phyloP scores from a whole-genome alignment of 2,888 invertebrate genomes.

The Catonia carolina region DNA sequence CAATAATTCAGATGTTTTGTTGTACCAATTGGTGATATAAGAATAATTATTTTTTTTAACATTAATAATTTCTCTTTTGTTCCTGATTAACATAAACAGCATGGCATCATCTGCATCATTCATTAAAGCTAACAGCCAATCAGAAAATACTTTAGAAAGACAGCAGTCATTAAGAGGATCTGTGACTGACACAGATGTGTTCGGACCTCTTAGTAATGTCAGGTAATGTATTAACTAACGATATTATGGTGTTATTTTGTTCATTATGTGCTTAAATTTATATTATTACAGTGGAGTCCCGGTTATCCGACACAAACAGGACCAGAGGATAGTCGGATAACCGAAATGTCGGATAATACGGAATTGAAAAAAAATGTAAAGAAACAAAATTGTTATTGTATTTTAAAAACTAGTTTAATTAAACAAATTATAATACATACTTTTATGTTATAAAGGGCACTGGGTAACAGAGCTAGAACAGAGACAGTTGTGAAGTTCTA shows the following conservation, averaged over 20 bases:
- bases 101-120: constrained; percentile 78
- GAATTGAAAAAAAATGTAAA: no score
- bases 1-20: no score
- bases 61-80: not conserved
- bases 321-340: no score
- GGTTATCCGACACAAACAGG: no score
- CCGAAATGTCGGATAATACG: no score
- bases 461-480: not conserved
- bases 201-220: constrained; percentile 88
- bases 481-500: no score
- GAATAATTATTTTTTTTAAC: not conserved
- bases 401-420: no score
- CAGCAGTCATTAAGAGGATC: constrained; percentile 66
- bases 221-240: constrained; percentile 53
- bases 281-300: no score
- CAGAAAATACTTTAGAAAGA: constrained; percentile 52
- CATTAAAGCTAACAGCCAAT: constrained; percentile 84
- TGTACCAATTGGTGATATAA: no score
- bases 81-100: constrained; percentile 41
- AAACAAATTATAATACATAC: no score
- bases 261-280: no score
- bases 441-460: constrained; percentile 2
- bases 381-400: no score
- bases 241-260: not conserved
- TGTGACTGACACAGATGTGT: constrained; percentile 75